Evolutionary conservation across 2,888 invertebrate genomes (phyloP).

Genomic region (Drosophila nr. fundita): DNA sequence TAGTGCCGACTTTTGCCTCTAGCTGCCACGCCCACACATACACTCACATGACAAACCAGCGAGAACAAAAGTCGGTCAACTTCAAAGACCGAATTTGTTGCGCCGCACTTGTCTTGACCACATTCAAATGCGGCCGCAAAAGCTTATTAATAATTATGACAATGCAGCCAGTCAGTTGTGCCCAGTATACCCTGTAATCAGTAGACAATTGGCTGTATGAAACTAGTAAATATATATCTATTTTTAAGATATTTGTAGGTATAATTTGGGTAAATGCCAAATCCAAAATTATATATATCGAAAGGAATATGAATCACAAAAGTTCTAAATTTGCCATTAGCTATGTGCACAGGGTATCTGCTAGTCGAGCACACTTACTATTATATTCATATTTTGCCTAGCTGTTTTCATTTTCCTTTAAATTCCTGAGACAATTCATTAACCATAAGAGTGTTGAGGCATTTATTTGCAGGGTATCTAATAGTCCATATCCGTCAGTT

Average conservation of each 20-base stretch:
- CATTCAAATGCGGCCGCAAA: constrained; percentile 66
- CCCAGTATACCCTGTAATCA: constrained; percentile 28
- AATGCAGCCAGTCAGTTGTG: constrained; percentile 40
- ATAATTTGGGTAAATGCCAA: background rate
- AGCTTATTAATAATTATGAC: constrained; percentile 77
- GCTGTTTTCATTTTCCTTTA: too few relatives aligned
- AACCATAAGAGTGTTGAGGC: rapidly evolving
- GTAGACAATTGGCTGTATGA: background rate
- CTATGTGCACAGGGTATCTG: too few relatives aligned
- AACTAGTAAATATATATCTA: background rate
- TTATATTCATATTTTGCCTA: background rate
- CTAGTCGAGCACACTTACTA: background rate
- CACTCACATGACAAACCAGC: constrained; percentile 37
- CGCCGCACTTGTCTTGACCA: constrained; percentile 62
- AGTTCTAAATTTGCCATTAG: background rate
- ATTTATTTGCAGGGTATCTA: constrained; percentile 17
- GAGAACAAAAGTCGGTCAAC: constrained; percentile 49
- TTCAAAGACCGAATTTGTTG: constrained; percentile 39
- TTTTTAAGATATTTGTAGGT: background rate
- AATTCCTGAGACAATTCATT: background rate
- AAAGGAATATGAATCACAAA: background rate
- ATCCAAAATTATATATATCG: background rate
- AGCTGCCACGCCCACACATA: constrained; percentile 21
- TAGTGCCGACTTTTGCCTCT: background rate
- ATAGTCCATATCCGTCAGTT: background rate